Base-by-base conservation (phyloP, 2,888 invertebrate species). In the Drosophila austrosaltans region DNA sequence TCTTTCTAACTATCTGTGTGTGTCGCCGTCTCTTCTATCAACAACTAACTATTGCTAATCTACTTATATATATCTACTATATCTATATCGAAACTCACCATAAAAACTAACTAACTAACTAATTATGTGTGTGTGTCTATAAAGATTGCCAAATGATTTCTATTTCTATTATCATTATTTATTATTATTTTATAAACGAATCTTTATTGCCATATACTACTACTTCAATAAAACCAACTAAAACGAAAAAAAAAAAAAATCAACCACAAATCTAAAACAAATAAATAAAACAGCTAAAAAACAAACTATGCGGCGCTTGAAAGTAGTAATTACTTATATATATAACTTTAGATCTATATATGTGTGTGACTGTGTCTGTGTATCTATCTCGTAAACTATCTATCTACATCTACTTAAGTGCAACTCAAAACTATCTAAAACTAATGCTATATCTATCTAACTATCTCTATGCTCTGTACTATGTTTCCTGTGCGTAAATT, bases 321-420 rank as follows among this genome's bases (percentile, higher is more conserved):
- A 68, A 66, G 79, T 81, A 60, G 61, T 66, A 73, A 22, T 57
- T 53, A 20, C n/a, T 6, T 40, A 57, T 20, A 48, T 74, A 7
- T 69, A 4, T 48, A 22, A 79, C 8, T 2, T 2, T 36, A 36
- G 7, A 2, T 36, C 8, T 10, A 8, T 36, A 36, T 36, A 8
- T 36, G 54, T 77, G 53, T 78, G 44, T 82, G 66, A 77, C 65
- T 78, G 44, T 79, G 66, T 79, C 63, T 80, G 63, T 78, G 58
- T 70, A 58, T 80, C 54, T 80, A 67, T 76, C 58, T 67, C 71
- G 70, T 71, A 16, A 16, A 16, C 16, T 16, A 69, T 32, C 59
- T 62, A 65, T 65, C 30, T 73, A 68, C 60, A 30, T 63, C 57
- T 68, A 53, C 40, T 44, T 53, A 69, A 36, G 59, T 67, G 66